A percentile compares a stretch with the other conserved stretches of the same genome.
These are phyloP conservation scores for Apotomis betuletana DNA, from an alignment of 2,888 invertebrate species.

Conservation along the genomic window DNA sequence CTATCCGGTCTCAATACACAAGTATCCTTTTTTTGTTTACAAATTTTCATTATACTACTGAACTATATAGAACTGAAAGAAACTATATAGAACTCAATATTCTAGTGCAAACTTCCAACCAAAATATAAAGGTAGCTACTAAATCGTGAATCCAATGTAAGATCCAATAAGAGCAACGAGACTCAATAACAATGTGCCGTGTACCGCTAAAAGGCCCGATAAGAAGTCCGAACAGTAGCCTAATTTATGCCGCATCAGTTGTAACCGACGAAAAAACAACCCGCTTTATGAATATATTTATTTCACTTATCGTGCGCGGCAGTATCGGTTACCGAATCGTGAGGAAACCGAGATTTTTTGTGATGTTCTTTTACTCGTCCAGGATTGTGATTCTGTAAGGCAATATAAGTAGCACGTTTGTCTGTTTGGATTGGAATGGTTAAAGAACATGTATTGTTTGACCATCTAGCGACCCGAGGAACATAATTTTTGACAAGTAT, in stretches of 20 bases:
- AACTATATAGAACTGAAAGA: background rate
- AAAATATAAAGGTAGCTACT: conserved; percentile 9
- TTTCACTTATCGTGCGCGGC: conserved; percentile 51
- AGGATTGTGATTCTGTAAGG: conserved; percentile 1
- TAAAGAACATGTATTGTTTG: too few species aligned
- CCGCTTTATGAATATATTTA: conserved; percentile 64
- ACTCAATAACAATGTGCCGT: conserved; percentile 42
- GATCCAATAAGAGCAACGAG: conserved; percentile 24
- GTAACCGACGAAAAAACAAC: conserved; percentile 58
- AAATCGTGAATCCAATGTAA: conserved; percentile 28
- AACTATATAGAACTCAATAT: background rate
- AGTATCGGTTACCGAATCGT: conserved; percentile 25
- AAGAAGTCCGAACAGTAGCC: conserved; percentile 75
- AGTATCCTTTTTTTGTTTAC: too few species aligned
- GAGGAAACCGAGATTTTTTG: conserved; percentile 22
- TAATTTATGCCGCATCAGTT: conserved; percentile 77
- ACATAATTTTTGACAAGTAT: too few species aligned
- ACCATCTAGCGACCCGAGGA: too few species aligned
- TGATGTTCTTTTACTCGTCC: conserved; percentile 21
- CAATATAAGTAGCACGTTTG: background rate
- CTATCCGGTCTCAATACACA: too few species aligned
- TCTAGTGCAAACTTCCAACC: conserved; percentile 2
- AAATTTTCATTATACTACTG: too few species aligned
- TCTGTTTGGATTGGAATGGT: background rate
- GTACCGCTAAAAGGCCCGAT: conserved; percentile 49